Conservation (phyloP, 2,797 vertebrate genomes). For the Crocodylus rhombifer region DNA sequence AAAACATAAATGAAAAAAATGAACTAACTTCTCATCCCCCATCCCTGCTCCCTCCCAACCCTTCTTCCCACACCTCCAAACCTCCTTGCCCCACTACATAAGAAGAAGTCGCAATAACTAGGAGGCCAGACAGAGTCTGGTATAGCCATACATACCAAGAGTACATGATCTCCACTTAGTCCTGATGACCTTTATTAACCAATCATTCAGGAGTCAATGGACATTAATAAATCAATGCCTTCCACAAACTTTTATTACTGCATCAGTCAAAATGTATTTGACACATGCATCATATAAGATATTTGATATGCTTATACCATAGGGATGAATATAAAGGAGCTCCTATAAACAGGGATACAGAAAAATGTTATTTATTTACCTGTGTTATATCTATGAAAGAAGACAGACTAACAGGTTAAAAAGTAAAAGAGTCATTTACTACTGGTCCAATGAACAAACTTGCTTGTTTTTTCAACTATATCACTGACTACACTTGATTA, state of each 20-base stretch:
- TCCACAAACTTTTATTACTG: not conserved
- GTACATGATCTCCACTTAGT: not conserved
- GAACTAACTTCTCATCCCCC: not conserved
- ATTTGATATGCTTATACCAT: not conserved
- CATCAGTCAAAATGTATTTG: not conserved
- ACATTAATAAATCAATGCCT: not conserved
- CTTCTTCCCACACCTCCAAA: too few species aligned
- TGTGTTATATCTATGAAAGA: not conserved
- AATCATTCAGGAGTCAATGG: not conserved
- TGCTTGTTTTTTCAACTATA: not conserved
- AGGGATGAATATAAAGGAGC: not conserved
- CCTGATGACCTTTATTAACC: not conserved
- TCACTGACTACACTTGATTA: not conserved
- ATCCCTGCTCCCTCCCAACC: too few species aligned
- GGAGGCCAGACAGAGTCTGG: not conserved
- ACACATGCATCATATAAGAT: not conserved
- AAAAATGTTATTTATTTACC: not conserved
- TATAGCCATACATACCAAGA: not conserved
- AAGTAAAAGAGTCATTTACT: not conserved
- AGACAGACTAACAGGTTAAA: not conserved
- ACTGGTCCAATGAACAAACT: not conserved
- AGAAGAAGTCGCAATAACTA: not conserved
- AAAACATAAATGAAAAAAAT: not conserved
- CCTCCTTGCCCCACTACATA: not conserved
- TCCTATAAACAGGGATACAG: not conserved